Conservation (phyloP, 2,113 vertebrate genomes). For the Epinephelus cyanopodus region DNA sequence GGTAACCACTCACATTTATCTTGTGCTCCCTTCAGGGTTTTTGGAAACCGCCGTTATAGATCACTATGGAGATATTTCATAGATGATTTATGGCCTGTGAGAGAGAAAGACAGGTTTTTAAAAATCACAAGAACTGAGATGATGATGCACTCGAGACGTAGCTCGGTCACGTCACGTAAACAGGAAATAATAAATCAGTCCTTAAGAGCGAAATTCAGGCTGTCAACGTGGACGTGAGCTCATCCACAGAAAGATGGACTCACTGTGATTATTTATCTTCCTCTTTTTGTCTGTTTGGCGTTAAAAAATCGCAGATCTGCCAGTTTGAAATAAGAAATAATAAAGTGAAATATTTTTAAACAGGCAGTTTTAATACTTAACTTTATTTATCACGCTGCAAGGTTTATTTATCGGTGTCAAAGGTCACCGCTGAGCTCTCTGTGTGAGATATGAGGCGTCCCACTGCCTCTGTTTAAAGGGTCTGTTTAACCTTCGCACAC, state of each 20-base stretch:
- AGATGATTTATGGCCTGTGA: no score
- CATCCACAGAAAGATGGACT: background rate
- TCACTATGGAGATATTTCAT: no score
- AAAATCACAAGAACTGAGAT: no score
- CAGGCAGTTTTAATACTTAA: no score
- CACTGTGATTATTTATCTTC: background rate
- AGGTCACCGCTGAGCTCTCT: constrained; percentile 35
- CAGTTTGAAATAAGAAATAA: background rate
- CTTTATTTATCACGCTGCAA: background rate
- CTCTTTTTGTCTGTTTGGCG: background rate
- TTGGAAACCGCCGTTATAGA: no score
- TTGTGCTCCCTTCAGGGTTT: no score
- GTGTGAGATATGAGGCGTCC: constrained; percentile 32
- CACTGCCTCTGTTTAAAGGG: constrained; percentile 17
- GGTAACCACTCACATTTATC: no score
- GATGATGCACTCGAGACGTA: no score
- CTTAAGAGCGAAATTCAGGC: background rate
- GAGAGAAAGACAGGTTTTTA: no score
- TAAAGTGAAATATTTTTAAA: background rate
- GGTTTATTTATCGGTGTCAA: constrained; percentile 21
- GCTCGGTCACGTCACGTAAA: no score
- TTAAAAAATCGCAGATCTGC: background rate
- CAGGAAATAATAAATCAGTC: no score
- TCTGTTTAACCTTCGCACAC: constrained; percentile 10
- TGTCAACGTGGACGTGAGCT: background rate